A percentile compares a stretch with the other conserved stretches of the same genome.
Conservation (phyloP, 2,888 invertebrate species). For the Sceliomorpha sp. region DNA sequence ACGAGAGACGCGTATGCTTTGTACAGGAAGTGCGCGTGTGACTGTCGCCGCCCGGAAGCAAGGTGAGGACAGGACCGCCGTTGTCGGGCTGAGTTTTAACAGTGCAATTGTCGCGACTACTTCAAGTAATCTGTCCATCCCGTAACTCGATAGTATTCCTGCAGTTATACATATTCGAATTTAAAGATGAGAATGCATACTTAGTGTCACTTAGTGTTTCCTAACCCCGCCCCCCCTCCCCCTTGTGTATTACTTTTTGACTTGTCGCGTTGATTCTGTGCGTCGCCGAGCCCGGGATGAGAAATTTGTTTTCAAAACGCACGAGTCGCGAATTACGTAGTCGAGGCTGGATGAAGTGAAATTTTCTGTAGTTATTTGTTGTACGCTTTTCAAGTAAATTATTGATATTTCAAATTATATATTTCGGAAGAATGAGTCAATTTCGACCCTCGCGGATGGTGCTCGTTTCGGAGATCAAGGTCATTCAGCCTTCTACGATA, state of each 20-base stretch:
- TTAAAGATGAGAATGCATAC: conserved; percentile 58
- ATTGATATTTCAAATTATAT: conserved; percentile 18
- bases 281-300: conserved; percentile 56
- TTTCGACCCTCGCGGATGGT: conserved; percentile 8
- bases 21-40: conserved; percentile 58
- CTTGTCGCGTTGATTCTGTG: conserved; percentile 55
- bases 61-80: conserved; percentile 29
- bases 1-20: conserved; percentile 39
- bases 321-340: conserved; percentile 31
- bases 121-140: conserved; percentile 78
- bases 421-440: conserved; percentile 5
- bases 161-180: conserved; percentile 69
- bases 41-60: conserved; percentile 9
- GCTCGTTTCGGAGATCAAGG: neutral
- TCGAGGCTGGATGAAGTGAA: conserved; percentile 42
- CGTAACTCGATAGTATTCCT: conserved; percentile 78
- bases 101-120: conserved; percentile 64
- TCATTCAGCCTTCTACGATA: conserved; percentile 40
- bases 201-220: conserved; percentile 75
- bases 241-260: conserved; percentile 63
- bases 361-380: conserved; percentile 34
- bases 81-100: conserved; percentile 58
- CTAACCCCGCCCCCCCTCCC: too few relatives aligned
- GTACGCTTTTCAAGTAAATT: conserved; percentile 14
- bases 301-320: conserved; percentile 32